Evolutionary conservation across 2,113 vertebrate genomes (phyloP).

Genomic region (Pangasianodon gigas): DNA sequence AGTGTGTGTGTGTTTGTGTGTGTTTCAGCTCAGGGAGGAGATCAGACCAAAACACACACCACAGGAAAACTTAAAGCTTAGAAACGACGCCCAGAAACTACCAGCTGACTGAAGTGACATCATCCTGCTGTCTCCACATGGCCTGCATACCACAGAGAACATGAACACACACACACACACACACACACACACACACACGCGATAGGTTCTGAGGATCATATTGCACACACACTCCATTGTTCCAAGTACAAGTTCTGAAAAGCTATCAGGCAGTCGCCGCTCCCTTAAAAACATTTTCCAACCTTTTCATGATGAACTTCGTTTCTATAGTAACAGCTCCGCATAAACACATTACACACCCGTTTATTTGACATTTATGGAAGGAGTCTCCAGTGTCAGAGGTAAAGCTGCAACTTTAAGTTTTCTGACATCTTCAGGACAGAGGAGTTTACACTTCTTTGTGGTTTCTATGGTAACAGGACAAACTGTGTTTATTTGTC

Average conservation of each 20-base stretch:
- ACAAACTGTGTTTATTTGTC: background rate
- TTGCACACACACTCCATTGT: slow-evolving; percentile 7
- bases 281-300: background rate
- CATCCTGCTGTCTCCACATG: slow-evolving; percentile 53
- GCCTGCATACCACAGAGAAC: slow-evolving; percentile 1
- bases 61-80: slow-evolving; percentile 23
- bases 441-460: background rate
- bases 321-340: background rate
- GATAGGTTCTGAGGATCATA: background rate
- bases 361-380: background rate
- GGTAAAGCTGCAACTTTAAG: background rate
- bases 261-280: background rate
- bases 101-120: slow-evolving; percentile 64
- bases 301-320: background rate
- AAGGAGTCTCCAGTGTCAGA: background rate
- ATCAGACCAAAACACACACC: slow-evolving; percentile 45
- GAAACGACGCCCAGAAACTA: slow-evolving; percentile 39
- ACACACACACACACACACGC: background rate
- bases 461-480: background rate
- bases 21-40: slow-evolving; percentile 26
- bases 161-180: background rate
- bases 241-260: background rate
- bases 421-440: background rate
- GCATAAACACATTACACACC: too few relatives aligned
- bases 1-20: background rate